These are phyloP conservation scores for Montipora capricornis DNA, from an alignment of 64 coral and sea anemone species.

Conservation along the genomic window DNA sequence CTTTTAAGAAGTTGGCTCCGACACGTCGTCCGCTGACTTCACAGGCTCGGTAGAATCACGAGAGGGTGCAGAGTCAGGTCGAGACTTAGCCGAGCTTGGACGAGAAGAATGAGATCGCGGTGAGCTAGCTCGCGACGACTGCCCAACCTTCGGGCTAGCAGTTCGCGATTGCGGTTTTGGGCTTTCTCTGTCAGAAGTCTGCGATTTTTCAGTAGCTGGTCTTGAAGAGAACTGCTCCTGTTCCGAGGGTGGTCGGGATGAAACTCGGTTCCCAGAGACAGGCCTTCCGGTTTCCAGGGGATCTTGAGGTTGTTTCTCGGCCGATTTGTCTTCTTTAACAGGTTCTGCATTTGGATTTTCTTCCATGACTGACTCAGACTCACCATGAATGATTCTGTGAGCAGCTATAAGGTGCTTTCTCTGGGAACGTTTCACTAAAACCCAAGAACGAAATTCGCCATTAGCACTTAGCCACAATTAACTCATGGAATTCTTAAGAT, in stretches of 20 bases:
- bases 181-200: constrained; percentile 40
- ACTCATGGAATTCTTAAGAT: neutral
- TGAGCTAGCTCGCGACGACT: constrained; percentile 61
- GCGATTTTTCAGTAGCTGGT: constrained; percentile 41
- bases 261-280: neutral
- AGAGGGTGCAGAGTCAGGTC: constrained; percentile 68
- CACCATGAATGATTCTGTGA: constrained; percentile 91
- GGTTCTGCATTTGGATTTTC: constrained; percentile 72
- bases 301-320: constrained; percentile 4
- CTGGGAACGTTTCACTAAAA: constrained; percentile 88
- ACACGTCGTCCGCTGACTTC: constrained; percentile 1
- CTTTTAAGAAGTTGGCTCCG: neutral
- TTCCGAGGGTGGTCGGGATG: constrained; percentile 57
- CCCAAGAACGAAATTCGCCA: neutral
- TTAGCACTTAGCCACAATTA: no score
- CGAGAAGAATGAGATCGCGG: constrained; percentile 49
- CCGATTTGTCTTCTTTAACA: constrained; percentile 21
- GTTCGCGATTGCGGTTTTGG: constrained; percentile 54
- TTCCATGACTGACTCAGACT: constrained; percentile 65
- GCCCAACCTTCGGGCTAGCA: constrained; percentile 49
- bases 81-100: constrained; percentile 71
- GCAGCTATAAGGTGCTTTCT: constrained; percentile 95
- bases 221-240: constrained; percentile 27
- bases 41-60: constrained; percentile 65
- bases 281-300: constrained; percentile 27